These are phyloP conservation scores for Doryteuthis pealeii DNA, from an alignment of 1,140 invertebrate species.

Conservation along the genomic window DNA sequence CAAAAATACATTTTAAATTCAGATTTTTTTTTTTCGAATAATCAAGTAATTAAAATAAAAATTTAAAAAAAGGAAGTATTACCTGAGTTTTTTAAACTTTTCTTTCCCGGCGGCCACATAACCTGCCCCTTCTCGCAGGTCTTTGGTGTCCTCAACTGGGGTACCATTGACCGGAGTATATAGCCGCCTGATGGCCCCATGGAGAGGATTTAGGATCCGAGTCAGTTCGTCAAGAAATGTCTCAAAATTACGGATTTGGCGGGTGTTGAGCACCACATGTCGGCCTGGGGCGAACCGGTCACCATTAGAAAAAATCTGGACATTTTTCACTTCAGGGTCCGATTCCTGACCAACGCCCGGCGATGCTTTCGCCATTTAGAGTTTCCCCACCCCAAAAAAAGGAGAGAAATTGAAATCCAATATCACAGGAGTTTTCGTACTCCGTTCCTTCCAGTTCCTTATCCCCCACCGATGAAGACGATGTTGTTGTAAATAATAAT, in stretches of 20 bases:
- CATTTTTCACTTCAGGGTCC: slow-evolving; percentile 26
- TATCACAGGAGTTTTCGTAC: no score
- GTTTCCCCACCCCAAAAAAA: no score
- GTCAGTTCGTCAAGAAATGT: slow-evolving; percentile 36
- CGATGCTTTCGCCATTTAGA: not conserved
- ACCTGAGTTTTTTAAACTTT: slow-evolving; percentile 35
- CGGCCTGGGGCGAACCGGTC: slow-evolving; percentile 29
- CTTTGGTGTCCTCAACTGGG: slow-evolving; percentile 26
- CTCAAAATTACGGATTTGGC: slow-evolving; percentile 35
- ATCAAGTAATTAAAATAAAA: no score
- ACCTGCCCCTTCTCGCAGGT: slow-evolving; percentile 33
- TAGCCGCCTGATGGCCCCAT: slow-evolving; percentile 34
- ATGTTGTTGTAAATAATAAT: no score
- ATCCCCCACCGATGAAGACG: no score
- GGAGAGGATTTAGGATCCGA: slow-evolving; percentile 25
- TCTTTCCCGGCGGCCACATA: slow-evolving; percentile 40
- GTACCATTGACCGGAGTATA: slow-evolving; percentile 32
- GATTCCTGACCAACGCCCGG: not conserved
- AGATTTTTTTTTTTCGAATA: no score
- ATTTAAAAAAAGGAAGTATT: no score
- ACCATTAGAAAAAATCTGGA: slow-evolving; percentile 36
- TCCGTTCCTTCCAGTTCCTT: no score
- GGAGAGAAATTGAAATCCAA: no score
- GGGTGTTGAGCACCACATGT: slow-evolving; percentile 30
- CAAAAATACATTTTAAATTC: no score